phyloP scores from a whole-genome alignment of 2,888 invertebrate genomes.

The Thymelicus acteon region DNA sequence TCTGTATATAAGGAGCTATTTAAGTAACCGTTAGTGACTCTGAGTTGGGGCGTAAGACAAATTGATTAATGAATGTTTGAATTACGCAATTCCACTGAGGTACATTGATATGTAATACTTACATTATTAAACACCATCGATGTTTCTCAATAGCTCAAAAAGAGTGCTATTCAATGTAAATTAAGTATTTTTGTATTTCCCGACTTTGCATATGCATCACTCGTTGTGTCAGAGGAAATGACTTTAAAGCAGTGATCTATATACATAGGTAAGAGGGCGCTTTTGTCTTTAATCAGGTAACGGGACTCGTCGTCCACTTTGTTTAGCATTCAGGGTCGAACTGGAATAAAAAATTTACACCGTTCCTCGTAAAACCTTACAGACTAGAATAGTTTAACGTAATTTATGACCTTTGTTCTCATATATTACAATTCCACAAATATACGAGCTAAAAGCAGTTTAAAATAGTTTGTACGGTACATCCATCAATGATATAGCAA shows the following conservation, averaged over 20 bases:
- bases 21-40: no score
- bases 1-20: no score
- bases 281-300: slow-evolving; percentile 58
- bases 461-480: no score
- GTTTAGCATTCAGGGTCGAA: slow-evolving; percentile 61
- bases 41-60: no score
- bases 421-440: slow-evolving; percentile 5
- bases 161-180: slow-evolving; percentile 68
- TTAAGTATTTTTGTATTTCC: slow-evolving; percentile 57
- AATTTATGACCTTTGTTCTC: slow-evolving; percentile 42
- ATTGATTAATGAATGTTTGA: background rate
- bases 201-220: slow-evolving; percentile 57
- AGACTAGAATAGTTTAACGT: slow-evolving; percentile 48
- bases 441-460: no score
- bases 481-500: no score
- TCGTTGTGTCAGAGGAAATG: slow-evolving; percentile 62
- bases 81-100: slow-evolving; percentile 24
- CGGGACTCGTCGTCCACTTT: slow-evolving; percentile 54
- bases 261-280: slow-evolving; percentile 48
- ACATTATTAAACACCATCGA: slow-evolving; percentile 22
- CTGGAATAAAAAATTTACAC: slow-evolving; percentile 49
- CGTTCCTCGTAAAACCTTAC: slow-evolving; percentile 52
- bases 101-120: slow-evolving; percentile 26
- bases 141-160: slow-evolving; percentile 36
- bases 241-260: slow-evolving; percentile 58